Evolutionary conservation across 2,797 vertebrate species (phyloP).

Genomic region (Scomberomorus guttatus): DNA sequence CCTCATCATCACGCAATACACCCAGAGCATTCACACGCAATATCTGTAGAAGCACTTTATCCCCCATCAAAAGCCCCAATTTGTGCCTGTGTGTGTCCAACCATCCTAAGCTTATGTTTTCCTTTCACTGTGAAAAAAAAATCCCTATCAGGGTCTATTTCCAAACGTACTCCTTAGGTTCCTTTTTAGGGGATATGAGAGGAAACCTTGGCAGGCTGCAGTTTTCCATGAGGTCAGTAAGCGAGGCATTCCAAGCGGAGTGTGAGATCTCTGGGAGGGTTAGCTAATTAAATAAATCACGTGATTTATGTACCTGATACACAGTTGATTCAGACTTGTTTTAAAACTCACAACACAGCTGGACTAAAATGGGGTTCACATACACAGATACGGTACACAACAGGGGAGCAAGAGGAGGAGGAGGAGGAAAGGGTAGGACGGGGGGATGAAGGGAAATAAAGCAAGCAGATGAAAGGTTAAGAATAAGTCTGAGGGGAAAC

Average conservation of each 20-base stretch:
- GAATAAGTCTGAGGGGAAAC: conserved; percentile 21
- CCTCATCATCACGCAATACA: conserved; percentile 6
- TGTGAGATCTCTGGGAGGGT: conserved; percentile 79
- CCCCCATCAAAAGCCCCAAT: conserved; percentile 27
- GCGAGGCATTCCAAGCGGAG: conserved; percentile 77
- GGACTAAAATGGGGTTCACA: conserved; percentile 42
- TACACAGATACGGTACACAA: conserved; percentile 41
- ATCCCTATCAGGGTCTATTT: conserved; percentile 68
- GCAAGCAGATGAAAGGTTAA: conserved; percentile 19
- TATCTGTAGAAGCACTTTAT: conserved; percentile 21
- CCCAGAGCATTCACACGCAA: conserved; percentile 9
- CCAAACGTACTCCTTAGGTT: conserved; percentile 76
- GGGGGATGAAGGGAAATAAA: conserved; percentile 26
- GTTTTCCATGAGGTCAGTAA: conserved; percentile 86
- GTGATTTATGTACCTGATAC: conserved; percentile 80
- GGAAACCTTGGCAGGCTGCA: conserved; percentile 81
- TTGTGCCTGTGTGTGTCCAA: conserved; percentile 36
- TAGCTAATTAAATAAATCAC: conserved; percentile 81
- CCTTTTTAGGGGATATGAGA: conserved; percentile 86
- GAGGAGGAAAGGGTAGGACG: conserved; percentile 1
- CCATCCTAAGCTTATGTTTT: conserved; percentile 51
- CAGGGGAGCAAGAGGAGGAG: not conserved
- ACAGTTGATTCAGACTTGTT: conserved; percentile 67
- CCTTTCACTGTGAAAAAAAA: conserved; percentile 54
- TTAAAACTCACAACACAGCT: conserved; percentile 69